Conservation (phyloP, 2,888 invertebrate genomes). For the Colletes collaris region DNA sequence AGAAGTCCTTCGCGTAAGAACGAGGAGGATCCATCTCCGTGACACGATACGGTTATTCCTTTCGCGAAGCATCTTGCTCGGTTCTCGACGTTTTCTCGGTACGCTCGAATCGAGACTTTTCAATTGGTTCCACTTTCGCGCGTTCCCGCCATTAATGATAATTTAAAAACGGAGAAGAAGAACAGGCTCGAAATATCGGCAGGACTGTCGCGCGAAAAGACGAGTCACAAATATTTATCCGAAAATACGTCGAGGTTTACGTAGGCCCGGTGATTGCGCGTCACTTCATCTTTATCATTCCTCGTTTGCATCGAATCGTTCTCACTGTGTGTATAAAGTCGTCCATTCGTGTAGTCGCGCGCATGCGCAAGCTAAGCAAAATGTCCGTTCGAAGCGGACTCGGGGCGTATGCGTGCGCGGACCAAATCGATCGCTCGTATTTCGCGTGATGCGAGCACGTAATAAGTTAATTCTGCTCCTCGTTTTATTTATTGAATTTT, state of each 20-base stretch:
- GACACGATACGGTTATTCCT: constrained; percentile 46
- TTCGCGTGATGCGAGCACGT: not conserved
- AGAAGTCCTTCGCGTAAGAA: constrained; percentile 85
- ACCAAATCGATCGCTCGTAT: constrained; percentile 5
- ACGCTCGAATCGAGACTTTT: not conserved
- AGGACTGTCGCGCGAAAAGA: not conserved
- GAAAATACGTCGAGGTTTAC: constrained; percentile 30
- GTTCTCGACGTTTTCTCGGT: constrained; percentile 16
- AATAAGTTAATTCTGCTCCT: constrained; percentile 3
- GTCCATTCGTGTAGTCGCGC: constrained; percentile 59
- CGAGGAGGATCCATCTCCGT: constrained; percentile 11
- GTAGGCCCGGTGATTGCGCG: constrained; percentile 37
- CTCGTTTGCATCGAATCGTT: constrained; percentile 52
- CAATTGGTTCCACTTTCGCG: constrained; percentile 4
- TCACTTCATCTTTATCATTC: constrained; percentile 49
- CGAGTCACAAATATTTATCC: constrained; percentile 1
- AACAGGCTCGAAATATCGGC: not conserved
- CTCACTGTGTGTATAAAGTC: constrained; percentile 74
- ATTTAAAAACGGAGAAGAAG: not conserved
- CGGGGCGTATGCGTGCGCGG: constrained; percentile 1
- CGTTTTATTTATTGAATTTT: constrained; percentile 47
- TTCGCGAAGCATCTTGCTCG: constrained; percentile 30
- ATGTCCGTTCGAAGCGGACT: constrained; percentile 19
- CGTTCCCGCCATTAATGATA: not conserved
- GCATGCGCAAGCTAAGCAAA: constrained; percentile 25